Evolutionary conservation across 2,797 vertebrate species (phyloP).

Genomic region (Neosilurus mollespiculum): DNA sequence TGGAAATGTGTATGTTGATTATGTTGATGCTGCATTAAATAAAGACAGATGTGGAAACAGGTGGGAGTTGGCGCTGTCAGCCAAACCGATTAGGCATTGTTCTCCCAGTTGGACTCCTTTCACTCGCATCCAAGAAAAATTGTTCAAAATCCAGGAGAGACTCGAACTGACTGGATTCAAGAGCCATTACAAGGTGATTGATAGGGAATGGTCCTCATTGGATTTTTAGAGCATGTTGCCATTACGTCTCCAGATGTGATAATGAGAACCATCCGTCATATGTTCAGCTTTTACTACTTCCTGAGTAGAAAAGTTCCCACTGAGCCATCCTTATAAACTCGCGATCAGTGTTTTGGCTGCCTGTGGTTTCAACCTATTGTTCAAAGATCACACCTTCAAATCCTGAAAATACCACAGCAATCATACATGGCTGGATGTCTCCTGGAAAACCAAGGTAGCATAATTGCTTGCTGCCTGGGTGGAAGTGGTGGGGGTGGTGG

Average conservation of each 20-base stretch:
- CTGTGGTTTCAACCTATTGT: neutral
- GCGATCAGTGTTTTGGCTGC: neutral
- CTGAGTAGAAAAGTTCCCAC: conserved; percentile 16
- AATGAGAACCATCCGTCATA: conserved; percentile 49
- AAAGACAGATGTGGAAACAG: neutral
- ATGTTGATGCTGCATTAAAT: neutral
- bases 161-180: neutral
- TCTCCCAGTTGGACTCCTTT: neutral
- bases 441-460: neutral
- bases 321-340: neutral
- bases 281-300: conserved; percentile 7
- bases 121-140: neutral
- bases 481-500: neutral
- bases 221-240: conserved; percentile 19
- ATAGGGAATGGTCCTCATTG: conserved; percentile 12
- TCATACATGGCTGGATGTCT: neutral
- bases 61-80: neutral
- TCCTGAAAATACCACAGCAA: neutral
- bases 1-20: neutral
- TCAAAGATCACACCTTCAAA: neutral
- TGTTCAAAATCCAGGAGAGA: neutral
- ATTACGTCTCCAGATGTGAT: conserved; percentile 38
- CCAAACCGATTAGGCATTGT: neutral
- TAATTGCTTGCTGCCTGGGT: neutral
- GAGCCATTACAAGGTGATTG: conserved; percentile 7